Evolutionary conservation across 2,113 vertebrate genomes (phyloP), one percentile per base, ranked within the genome.

Genomic region (Neopipo cinnamomea): DNA sequence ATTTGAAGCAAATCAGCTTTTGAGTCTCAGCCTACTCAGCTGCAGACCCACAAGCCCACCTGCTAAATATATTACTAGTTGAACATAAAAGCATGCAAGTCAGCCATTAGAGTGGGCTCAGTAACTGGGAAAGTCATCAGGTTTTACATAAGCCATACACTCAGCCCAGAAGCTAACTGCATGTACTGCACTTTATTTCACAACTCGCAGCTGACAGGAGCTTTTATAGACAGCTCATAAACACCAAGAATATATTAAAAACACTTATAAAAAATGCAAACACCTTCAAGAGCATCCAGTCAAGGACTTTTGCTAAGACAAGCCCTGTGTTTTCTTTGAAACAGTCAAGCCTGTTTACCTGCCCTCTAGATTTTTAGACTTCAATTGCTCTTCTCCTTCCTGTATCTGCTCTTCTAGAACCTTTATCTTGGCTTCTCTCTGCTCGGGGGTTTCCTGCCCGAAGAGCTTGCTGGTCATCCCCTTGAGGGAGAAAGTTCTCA

Each of bases 401-500:
- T 96, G 95, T 90, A 99, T 99, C 96, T 99, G 98, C 63, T 99
- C 99, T 96, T 99, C 99, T 89, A 99, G 97, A 86, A 98, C 95
- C 86, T 98, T 99, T 89, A 99, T 97, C 73, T 99, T 98, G 93
- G 98, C 98, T 97, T 99, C 99, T 89, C 99, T 98, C 95, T 99
- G 99, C 97, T 99, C 99, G 3, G 99, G 98, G 14, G 98, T 99
- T 97, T 99, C 99, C 93, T 99, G 99, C 50, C 99, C 99, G 21
- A 99, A 99, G 33, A 99, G 98, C 96, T 99, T 99, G 97, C 98
- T 99, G 92, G 99, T 99, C 99, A 99, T 99, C 28, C 99, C 99
- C 92, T 99, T 99, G 72, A 99, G 96, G 55, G 99, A 99, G 96
- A 99, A 99, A 0, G 99, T 99, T 91, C 98, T 98, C 74, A 99